Percentiles rank a stretch among this genome's conserved stretches.
phyloP scores from a whole-genome alignment of 2,113 vertebrate species.

The Corapipo altera region DNA sequence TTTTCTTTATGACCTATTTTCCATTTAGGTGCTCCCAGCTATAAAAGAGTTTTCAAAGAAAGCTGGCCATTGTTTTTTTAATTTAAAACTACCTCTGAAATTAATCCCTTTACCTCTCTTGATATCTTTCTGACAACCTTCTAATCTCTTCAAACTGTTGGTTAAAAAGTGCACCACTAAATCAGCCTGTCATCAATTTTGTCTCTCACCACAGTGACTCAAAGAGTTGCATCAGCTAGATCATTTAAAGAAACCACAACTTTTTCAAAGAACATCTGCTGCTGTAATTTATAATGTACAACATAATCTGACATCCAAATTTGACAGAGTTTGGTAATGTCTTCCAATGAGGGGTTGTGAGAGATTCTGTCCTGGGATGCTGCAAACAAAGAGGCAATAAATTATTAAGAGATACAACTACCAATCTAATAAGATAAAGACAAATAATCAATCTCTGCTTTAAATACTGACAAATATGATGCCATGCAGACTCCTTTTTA shows the following conservation, averaged over 20 bases:
- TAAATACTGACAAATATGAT: slow-evolving; percentile 34
- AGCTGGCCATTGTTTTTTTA: slow-evolving; percentile 18
- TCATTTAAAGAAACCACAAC: slow-evolving; percentile 59
- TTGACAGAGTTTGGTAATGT: slow-evolving; percentile 24
- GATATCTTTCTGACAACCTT: slow-evolving; percentile 52
- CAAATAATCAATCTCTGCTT: neutral
- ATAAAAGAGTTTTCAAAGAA: slow-evolving; percentile 25
- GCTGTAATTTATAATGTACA: slow-evolving; percentile 50
- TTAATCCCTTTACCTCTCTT: slow-evolving; percentile 52
- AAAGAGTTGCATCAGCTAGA: slow-evolving; percentile 37
- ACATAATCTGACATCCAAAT: slow-evolving; percentile 53
- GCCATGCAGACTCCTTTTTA: slow-evolving; percentile 37
- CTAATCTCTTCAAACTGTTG: slow-evolving; percentile 60
- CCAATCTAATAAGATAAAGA: neutral
- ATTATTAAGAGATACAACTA: neutral
- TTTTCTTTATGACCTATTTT: slow-evolving; percentile 21
- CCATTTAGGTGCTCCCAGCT: neutral
- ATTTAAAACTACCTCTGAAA: slow-evolving; percentile 55
- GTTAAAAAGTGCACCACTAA: slow-evolving; percentile 55
- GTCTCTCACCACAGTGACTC: slow-evolving; percentile 56
- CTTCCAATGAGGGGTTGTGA: slow-evolving; percentile 28
- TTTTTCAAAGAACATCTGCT: slow-evolving; percentile 63
- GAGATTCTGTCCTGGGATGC: slow-evolving; percentile 37
- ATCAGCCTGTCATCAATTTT: slow-evolving; percentile 67
- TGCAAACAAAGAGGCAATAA: neutral